Evolutionary conservation across 2,797 vertebrate genomes (phyloP), one percentile per base, ranked within the genome.

Genomic region (Apogon talboti): DNA sequence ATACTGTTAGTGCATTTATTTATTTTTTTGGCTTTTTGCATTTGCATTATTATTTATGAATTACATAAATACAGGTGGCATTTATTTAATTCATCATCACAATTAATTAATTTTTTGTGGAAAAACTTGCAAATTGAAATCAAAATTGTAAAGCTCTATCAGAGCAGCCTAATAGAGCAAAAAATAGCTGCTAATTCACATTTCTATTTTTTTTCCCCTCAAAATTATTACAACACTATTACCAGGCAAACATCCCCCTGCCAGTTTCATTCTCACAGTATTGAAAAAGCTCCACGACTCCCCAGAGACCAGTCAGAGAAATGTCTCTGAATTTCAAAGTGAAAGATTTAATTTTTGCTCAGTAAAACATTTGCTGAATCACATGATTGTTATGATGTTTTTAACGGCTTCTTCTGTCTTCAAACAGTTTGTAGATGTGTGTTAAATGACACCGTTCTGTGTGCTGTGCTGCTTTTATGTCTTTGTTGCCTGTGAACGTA

Each of bases 331-430:
- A 88, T 93, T 91, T 84, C 77, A 84, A 83, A 88, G 57, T 60
- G 69, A 84, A 90, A 81, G 66, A 73, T 89, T 86, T 84, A 18
- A 74, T 88, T 92, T 89, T 74, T 64, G 78, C 72, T 64, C 79
- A 62, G 60, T 79, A 81, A 83, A 90, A 85, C 79, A 80, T 87
- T 87, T 87, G 70, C 77, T 83, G 70, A 87, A 85, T 92, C 86
- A 89, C 77, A 89, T 83, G 44, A 58, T 56, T 62, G 71, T 65
- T 59, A 50, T 61, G 58, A 62, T 41, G 64, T 54, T 76, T n/a
- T 56, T 53, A 14, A n/a, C 18, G 35, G 19, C 40, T 57, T 61
- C 66, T 71, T 58, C 60, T 52, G 44, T 52, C 62, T 79, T 75
- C 74, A 82, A 78, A 86, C 60, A 69, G 49, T 77, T 84, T 13